phyloP scores from a whole-genome alignment of 2,888 invertebrate species.

The Oligia strigilis region DNA sequence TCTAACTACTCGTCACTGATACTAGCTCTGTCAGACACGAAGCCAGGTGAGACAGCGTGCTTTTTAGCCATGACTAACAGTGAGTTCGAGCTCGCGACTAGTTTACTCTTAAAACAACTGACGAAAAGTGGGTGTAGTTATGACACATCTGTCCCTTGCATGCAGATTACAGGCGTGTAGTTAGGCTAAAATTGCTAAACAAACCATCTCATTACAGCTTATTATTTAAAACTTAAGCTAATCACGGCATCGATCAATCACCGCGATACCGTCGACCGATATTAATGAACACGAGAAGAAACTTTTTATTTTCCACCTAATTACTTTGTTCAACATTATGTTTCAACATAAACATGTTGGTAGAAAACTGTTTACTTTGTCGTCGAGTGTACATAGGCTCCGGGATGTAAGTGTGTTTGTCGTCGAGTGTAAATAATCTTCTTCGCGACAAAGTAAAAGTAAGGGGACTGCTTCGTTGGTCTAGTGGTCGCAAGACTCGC shows the following conservation, averaged over 20 bases:
- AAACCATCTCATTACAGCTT: conserved; percentile 69
- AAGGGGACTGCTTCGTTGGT: not conserved
- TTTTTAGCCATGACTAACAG: too few species aligned
- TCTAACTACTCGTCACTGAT: too few species aligned
- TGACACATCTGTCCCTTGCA: not conserved
- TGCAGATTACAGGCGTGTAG: fast-evolving
- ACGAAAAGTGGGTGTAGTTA: not conserved
- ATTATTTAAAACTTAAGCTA: conserved; percentile 68
- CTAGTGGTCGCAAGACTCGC: not conserved
- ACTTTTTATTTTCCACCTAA: conserved; percentile 51
- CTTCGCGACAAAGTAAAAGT: conserved; percentile 22
- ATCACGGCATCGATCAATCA: conserved; percentile 72
- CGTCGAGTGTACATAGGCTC: conserved; percentile 46
- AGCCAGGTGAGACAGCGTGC: too few species aligned
- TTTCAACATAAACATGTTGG: conserved; percentile 42
- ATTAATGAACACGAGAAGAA: conserved; percentile 58
- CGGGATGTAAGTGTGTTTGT: conserved; percentile 49
- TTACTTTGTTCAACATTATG: conserved; percentile 52
- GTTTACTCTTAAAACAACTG: not conserved
- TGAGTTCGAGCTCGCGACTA: too few species aligned
- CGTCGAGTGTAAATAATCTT: conserved; percentile 45
- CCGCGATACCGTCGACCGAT: conserved; percentile 57
- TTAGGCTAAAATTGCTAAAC: conserved; percentile 4
- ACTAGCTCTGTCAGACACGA: too few species aligned
- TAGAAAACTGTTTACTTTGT: conserved; percentile 43